Evolutionary conservation across 2,113 vertebrate genomes (phyloP).

Genomic region (Malurus elegans): DNA sequence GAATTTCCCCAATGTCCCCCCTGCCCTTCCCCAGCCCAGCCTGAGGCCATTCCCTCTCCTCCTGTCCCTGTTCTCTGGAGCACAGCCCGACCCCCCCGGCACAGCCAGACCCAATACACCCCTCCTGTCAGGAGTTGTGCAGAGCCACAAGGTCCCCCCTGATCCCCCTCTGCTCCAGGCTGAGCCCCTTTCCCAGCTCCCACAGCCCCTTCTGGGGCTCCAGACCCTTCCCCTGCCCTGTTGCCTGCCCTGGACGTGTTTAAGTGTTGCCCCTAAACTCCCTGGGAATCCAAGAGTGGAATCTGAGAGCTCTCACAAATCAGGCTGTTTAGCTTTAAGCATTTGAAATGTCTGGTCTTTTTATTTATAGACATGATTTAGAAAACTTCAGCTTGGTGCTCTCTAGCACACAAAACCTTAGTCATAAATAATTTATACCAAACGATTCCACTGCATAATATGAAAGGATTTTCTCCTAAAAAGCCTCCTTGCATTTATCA

Average conservation of each 20-base stretch:
- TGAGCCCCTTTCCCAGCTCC: background rate
- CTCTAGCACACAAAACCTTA: background rate
- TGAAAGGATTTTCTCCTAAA: background rate
- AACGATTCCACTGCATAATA: background rate
- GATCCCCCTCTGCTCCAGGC: background rate
- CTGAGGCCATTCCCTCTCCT: background rate
- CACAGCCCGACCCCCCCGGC: fast-evolving
- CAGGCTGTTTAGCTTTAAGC: background rate
- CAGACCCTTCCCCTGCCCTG: fast-evolving
- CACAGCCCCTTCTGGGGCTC: fast-evolving
- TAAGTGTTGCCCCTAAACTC: background rate
- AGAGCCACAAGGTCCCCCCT: background rate
- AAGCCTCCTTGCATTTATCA: background rate
- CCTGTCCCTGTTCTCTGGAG: background rate
- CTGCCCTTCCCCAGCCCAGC: fast-evolving
- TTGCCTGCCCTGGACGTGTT: background rate
- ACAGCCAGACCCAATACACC: too few species aligned
- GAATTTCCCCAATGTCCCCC: background rate
- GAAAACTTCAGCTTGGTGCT: background rate
- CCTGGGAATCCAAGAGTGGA: fast-evolving
- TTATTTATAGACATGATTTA: background rate
- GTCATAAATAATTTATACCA: background rate
- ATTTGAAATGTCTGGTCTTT: background rate
- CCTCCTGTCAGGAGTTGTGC: background rate
- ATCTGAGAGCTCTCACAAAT: background rate